These are phyloP conservation scores for Notodonta ziczac DNA, from an alignment of 2,888 invertebrate species.

Conservation along the genomic window DNA sequence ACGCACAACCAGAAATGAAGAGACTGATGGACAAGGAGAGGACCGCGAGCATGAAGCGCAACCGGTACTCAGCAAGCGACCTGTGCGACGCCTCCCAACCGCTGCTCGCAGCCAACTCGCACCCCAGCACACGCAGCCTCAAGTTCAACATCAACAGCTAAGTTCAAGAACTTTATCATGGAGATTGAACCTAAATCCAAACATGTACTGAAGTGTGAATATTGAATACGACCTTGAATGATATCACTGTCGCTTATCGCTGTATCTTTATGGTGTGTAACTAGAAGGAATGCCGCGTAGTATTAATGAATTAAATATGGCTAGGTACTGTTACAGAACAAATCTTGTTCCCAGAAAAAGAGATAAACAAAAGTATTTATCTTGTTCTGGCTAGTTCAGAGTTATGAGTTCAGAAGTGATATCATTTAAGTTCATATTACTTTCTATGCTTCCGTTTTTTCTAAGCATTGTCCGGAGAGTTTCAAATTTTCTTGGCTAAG, in stretches of 20 bases:
- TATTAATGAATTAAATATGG: too few relatives aligned
- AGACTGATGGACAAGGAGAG: slow-evolving; percentile 67
- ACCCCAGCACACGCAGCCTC: slow-evolving; percentile 87
- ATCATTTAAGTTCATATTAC: too few relatives aligned
- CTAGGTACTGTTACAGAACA: too few relatives aligned
- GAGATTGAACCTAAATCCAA: too few relatives aligned
- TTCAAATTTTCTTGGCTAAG: slow-evolving; percentile 47
- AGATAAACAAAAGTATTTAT: too few relatives aligned
- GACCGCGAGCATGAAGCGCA: slow-evolving; percentile 68
- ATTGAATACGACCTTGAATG: background rate
- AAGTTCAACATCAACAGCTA: slow-evolving; percentile 83
- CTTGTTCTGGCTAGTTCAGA: too few relatives aligned
- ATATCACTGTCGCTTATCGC: background rate
- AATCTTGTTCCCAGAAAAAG: too few relatives aligned
- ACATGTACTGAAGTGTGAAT: background rate
- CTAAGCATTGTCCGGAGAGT: too few relatives aligned
- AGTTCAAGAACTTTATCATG: slow-evolving; percentile 16
- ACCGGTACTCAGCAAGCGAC: slow-evolving; percentile 89
- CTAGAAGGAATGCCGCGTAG: too few relatives aligned
- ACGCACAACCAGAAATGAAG: slow-evolving; percentile 63
- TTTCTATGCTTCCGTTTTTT: background rate
- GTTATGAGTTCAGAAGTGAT: background rate
- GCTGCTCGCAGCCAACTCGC: slow-evolving; percentile 82
- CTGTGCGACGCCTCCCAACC: slow-evolving; percentile 84
- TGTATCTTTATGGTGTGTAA: too few relatives aligned